These are phyloP conservation scores for Xerus rutilus DNA, from an alignment of 2,797 vertebrate genomes.

Conservation along the genomic window DNA sequence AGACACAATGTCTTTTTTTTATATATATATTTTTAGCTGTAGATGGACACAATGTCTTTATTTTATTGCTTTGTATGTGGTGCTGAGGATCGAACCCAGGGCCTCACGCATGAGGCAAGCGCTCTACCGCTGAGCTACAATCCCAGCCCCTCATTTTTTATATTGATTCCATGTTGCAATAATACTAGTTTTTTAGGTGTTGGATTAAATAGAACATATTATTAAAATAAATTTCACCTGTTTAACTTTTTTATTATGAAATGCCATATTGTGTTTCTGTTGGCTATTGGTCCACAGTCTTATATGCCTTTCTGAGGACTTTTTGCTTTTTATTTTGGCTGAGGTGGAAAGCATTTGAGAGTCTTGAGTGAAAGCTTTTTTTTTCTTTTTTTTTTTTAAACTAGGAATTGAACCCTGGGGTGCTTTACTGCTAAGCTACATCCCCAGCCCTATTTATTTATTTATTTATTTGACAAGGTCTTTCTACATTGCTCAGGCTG, in stretches of 20 bases:
- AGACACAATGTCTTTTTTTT: no score
- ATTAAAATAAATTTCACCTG: neutral
- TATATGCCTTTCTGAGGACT: neutral
- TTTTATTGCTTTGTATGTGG: no score
- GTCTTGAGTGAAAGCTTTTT: no score
- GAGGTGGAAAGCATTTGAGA: neutral
- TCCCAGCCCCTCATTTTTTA: neutral
- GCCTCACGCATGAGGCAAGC: no score
- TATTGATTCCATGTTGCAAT: neutral
- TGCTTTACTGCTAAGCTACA: neutral
- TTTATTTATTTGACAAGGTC: no score
- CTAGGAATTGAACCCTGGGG: no score
- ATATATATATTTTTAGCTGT: no score
- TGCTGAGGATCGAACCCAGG: no score
- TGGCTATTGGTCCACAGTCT: neutral
- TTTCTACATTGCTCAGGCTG: no score
- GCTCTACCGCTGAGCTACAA: no score
- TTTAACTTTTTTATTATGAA: neutral
- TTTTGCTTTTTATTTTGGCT: conserved; percentile 15
- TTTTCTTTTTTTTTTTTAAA: no score
- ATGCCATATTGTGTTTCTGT: neutral
- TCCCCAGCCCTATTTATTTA: neutral
- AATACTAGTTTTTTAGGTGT: neutral
- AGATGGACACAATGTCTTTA: no score
- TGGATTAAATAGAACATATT: neutral